These are phyloP conservation scores for Epistrophe grossulariae DNA, from an alignment of 2,888 invertebrate species.

Conservation along the genomic window DNA sequence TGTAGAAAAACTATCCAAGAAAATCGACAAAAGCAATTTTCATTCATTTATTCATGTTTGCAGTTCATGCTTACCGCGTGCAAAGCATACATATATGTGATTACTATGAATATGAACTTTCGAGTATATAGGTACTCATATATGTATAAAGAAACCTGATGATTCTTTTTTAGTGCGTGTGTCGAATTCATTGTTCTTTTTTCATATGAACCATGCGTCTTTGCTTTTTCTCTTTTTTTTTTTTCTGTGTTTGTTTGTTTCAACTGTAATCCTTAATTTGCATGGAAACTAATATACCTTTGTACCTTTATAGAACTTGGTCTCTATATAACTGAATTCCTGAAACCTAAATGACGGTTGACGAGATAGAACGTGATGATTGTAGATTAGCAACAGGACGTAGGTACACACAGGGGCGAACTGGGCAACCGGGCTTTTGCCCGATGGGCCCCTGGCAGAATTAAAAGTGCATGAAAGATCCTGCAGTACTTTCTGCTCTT, in stretches of 20 bases:
- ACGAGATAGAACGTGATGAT: conserved; percentile 31
- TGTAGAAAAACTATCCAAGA: neutral
- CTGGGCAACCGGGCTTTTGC: too few relatives aligned
- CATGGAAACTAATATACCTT: conserved; percentile 49
- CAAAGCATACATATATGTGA: conserved; percentile 37
- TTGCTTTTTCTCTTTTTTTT: conserved; percentile 21
- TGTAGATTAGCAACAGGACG: conserved; percentile 8
- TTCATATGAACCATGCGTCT: conserved; percentile 50
- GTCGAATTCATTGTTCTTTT: conserved; percentile 19
- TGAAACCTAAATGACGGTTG: conserved; percentile 25
- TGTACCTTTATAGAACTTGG: too few relatives aligned
- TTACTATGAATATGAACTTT: neutral
- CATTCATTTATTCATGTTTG: conserved; percentile 73
- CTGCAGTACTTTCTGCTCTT: too few relatives aligned
- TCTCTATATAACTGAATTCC: neutral
- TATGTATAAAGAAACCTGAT: neutral
- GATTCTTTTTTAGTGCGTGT: conserved; percentile 53
- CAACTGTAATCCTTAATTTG: conserved; percentile 43
- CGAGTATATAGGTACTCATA: too few relatives aligned
- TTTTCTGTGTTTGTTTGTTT: conserved; percentile 11
- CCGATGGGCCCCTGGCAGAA: too few relatives aligned
- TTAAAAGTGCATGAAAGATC: too few relatives aligned
- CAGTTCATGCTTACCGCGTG: conserved; percentile 60
- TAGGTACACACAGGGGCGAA: neutral
- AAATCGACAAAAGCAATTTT: conserved; percentile 41